A percentile compares a stretch with the other conserved stretches of the same genome.
These are phyloP conservation scores for Taenioides sp. DNA, from an alignment of 2,797 vertebrate genomes.

Conservation along the genomic window DNA sequence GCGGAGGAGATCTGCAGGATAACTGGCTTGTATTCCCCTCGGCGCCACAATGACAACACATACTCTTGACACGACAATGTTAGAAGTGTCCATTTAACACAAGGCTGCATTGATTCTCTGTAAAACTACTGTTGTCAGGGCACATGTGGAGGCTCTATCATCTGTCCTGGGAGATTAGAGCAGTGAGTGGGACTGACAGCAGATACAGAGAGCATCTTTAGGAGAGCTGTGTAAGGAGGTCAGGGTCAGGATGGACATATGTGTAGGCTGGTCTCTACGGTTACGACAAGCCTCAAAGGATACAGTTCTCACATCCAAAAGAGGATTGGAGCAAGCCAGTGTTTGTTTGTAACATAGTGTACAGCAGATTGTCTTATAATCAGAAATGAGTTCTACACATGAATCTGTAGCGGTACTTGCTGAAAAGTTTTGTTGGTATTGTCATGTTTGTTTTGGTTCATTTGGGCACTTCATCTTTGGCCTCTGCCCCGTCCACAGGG, in stretches of 20 bases:
- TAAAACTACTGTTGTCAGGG: conserved; percentile 26
- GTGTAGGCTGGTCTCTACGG: not conserved
- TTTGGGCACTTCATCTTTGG: no score
- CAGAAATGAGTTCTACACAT: no score
- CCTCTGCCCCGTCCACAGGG: no score
- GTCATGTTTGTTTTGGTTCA: no score
- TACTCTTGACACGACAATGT: conserved; percentile 26
- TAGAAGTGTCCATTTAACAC: conserved; percentile 47
- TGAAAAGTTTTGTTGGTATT: no score
- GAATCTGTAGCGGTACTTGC: no score
- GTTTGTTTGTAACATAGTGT: not conserved
- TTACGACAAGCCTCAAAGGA: not conserved
- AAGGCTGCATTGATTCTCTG: conserved; percentile 37
- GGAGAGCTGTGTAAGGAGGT: conserved; percentile 8
- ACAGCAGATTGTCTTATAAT: no score
- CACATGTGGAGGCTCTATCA: conserved; percentile 11
- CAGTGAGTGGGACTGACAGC: conserved; percentile 8
- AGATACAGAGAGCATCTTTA: conserved; percentile 15
- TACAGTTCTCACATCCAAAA: not conserved
- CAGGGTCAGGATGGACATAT: not conserved
- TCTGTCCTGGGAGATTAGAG: not conserved
- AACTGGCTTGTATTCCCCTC: conserved; percentile 40
- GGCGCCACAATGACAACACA: conserved; percentile 31
- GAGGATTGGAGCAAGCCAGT: not conserved
- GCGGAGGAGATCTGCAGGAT: conserved; percentile 22